These are phyloP conservation scores for Idaea biselata DNA, from an alignment of 2,888 invertebrate species.

Conservation along the genomic window DNA sequence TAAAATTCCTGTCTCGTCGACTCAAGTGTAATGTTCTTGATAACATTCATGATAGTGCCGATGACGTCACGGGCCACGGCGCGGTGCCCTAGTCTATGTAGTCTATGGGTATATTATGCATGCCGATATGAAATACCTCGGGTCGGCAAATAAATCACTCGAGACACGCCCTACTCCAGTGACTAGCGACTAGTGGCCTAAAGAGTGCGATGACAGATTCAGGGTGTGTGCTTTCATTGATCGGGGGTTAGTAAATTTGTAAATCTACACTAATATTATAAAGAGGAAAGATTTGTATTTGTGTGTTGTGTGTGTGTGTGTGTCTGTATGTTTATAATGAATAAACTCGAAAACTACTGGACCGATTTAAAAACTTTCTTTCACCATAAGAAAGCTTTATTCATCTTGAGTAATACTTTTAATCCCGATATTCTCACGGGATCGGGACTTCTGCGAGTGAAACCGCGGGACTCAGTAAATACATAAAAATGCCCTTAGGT, in stretches of 20 bases:
- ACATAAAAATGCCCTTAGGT: too few relatives aligned
- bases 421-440: too few relatives aligned
- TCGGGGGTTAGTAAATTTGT: background rate
- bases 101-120: conserved; percentile 15
- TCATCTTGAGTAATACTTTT: too few relatives aligned
- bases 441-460: too few relatives aligned
- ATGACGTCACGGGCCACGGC: conserved; percentile 5
- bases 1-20: background rate
- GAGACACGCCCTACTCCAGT: background rate
- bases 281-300: too few relatives aligned
- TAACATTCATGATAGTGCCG: conserved; percentile 20
- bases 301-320: too few relatives aligned
- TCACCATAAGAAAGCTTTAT: too few relatives aligned
- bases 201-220: conserved; percentile 8
- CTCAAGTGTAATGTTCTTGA: conserved; percentile 11
- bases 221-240: conserved; percentile 9
- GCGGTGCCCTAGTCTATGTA: background rate
- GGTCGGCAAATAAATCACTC: conserved; percentile 18
- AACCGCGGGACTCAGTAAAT: too few relatives aligned
- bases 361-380: too few relatives aligned
- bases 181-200: background rate
- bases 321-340: too few relatives aligned
- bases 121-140: conserved; percentile 27
- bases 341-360: too few relatives aligned
- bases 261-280: too few relatives aligned